Base-by-base conservation (phyloP, 2,113 vertebrate genomes). In the Nymphicus hollandicus region DNA sequence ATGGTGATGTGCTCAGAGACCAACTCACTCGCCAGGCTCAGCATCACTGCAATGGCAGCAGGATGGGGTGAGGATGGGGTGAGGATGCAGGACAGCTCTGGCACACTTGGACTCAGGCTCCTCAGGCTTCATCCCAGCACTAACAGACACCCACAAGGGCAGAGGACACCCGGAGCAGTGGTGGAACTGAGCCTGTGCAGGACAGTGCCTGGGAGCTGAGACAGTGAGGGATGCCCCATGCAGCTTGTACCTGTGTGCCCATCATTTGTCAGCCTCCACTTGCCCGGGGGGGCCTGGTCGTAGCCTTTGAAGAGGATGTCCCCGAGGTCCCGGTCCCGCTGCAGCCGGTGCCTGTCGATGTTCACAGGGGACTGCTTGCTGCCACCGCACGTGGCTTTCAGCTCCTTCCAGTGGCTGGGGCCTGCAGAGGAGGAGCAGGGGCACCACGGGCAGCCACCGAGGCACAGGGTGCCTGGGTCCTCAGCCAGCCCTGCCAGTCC, bases 331-430 rank as follows among this genome's bases (percentile, higher is more conserved):
- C 73, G 11, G 9, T 99, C 97, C 56, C 85, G 80, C 81, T 90
- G 97, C 81, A 98, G 90, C 76, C 35, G 72, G 50, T 52, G 95
- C 49, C 95, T 95, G 81, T 98, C 97, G 29, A 98, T 98, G 76
- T 99, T 97, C 86, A 99, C 98, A 3, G 99, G 99, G 6, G 98
- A 99, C 93, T 99, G 99, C 64, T 95, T 92, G 58, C 91, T 13
- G 0, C 97, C 97, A 1, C 97, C 97, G 0, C 97, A 97, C 0
- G 71, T 88, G 60, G 91, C 66, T 37, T 95, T 81, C 41, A 97
- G 47, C 70, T 97, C 96, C 89, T 98, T 97, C 98, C 98, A 98
- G 73, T 97, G 91, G 18, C 81, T 94, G 82, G 97, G 97, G 8
- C 97, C 98, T 98, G 92, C 37, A 24, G 88, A 44, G 56, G 58